Evolutionary conservation across 2,797 vertebrate genomes (phyloP).

Genomic region (Tenualosa thibaudeaui): DNA sequence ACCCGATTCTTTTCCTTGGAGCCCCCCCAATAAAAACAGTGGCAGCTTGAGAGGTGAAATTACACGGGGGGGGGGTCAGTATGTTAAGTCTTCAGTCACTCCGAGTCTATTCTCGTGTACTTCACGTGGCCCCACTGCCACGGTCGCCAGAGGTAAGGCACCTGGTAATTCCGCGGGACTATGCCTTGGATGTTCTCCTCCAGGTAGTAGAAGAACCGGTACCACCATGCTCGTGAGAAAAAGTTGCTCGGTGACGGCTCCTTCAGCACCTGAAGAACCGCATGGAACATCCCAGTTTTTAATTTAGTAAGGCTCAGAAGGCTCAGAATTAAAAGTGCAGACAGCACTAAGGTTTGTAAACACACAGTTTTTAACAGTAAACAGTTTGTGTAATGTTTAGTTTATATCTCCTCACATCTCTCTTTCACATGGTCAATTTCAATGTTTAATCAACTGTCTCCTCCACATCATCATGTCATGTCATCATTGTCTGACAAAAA

Average conservation of each 20-base stretch:
- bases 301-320: neutral
- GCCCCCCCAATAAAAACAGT: neutral
- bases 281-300: neutral
- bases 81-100: slow-evolving; percentile 17
- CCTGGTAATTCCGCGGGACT: slow-evolving; percentile 83
- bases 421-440: no score
- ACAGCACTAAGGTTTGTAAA: no score
- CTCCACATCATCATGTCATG: no score
- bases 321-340: neutral
- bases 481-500: no score
- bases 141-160: slow-evolving; percentile 75
- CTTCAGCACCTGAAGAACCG: slow-evolving; percentile 77
- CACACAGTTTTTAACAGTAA: no score
- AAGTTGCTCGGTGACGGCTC: slow-evolving; percentile 82
- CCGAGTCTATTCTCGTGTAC: slow-evolving; percentile 77
- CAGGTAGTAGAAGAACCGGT: slow-evolving; percentile 84
- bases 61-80: neutral
- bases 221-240: slow-evolving; percentile 87
- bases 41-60: neutral
- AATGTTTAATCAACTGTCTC: no score
- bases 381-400: no score
- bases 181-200: slow-evolving; percentile 82
- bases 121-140: slow-evolving; percentile 69
- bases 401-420: no score
- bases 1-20: neutral